phyloP scores from a whole-genome alignment of 2,797 vertebrate species.

The Pantherophis vulpinus region DNA sequence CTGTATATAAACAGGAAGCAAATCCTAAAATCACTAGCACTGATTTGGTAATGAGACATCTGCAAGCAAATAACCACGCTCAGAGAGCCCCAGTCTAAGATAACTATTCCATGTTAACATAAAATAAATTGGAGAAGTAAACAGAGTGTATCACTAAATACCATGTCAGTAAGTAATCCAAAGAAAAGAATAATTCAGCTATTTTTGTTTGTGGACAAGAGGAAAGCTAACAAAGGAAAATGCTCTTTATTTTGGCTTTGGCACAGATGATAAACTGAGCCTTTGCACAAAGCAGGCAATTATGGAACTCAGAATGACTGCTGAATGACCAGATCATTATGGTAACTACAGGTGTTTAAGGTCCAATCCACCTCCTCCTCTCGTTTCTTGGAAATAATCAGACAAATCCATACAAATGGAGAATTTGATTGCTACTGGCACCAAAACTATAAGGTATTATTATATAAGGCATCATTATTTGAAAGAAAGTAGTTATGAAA shows the following conservation, averaged over 20 bases:
- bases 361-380: neutral
- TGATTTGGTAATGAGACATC: neutral
- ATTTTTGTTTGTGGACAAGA: neutral
- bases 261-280: slow-evolving; percentile 8
- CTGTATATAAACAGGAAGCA: neutral
- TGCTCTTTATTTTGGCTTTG: neutral
- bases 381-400: neutral
- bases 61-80: neutral
- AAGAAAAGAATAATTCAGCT: neutral
- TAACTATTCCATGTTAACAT: neutral
- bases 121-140: neutral
- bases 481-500: neutral
- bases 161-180: slow-evolving; percentile 13
- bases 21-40: neutral
- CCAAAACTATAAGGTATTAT: neutral
- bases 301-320: slow-evolving; percentile 9
- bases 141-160: neutral
- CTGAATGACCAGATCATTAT: slow-evolving; percentile 10
- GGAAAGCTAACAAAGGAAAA: slow-evolving; percentile 16
- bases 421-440: slow-evolving; percentile 8
- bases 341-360: slow-evolving; percentile 12
- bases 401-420: neutral
- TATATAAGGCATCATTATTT: neutral
- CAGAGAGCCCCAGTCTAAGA: neutral
- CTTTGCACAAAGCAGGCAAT: slow-evolving; percentile 8